Conservation (phyloP, 64 coral and sea anemone genomes). For the Cladopsammia gracilis region DNA sequence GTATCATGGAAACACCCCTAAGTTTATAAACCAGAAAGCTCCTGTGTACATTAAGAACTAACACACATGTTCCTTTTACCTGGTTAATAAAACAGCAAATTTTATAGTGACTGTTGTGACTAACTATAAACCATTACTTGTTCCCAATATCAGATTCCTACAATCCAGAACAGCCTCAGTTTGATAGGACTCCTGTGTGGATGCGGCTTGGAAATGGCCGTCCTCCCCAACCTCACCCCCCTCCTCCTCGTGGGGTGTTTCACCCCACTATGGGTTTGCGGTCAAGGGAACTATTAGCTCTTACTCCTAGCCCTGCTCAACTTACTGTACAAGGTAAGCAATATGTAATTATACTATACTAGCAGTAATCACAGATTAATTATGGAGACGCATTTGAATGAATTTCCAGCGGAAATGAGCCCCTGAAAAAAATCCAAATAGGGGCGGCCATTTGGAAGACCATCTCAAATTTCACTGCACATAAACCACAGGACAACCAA, state of each 20-base stretch:
- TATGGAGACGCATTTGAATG: too few relatives aligned
- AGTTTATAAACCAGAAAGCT: too few relatives aligned
- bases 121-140: background rate
- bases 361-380: too few relatives aligned
- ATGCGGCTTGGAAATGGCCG: constrained; percentile 79
- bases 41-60: too few relatives aligned
- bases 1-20: too few relatives aligned
- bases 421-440: too few relatives aligned
- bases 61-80: too few relatives aligned
- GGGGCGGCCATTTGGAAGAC: too few relatives aligned
- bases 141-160: constrained; percentile 75
- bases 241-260: constrained; percentile 49
- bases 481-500: too few relatives aligned
- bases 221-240: constrained; percentile 50
- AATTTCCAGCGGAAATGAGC: too few relatives aligned
- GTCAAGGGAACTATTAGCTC: constrained; percentile 71
- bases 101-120: background rate
- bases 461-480: too few relatives aligned
- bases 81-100: too few relatives aligned
- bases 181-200: constrained; percentile 96
- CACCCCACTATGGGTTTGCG: constrained; percentile 72
- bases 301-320: constrained; percentile 69
- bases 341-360: background rate
- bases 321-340: constrained; percentile 76
- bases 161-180: constrained; percentile 98